A percentile compares a stretch with the other conserved stretches of the same genome.
Conservation (phyloP, 2,888 invertebrate species). For the Mystacides longicornis region DNA sequence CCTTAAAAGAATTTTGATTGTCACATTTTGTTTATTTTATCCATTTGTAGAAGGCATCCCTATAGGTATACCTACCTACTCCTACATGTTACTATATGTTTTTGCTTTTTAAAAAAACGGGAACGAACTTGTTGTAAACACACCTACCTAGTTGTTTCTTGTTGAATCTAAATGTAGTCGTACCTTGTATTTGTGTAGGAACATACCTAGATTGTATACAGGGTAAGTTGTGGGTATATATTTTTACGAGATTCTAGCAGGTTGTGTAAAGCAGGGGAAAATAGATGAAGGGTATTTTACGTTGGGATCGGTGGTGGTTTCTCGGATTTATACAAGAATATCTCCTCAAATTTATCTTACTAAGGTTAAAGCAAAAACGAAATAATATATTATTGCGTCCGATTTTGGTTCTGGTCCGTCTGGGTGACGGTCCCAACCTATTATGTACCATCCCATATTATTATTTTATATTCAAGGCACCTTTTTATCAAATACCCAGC, state of each 20-base stretch:
- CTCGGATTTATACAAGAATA: constrained; percentile 7
- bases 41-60: too few species aligned
- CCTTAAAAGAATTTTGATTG: too few species aligned
- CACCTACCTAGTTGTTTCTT: too few species aligned
- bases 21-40: too few species aligned
- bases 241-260: neutral
- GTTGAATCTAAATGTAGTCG: too few species aligned
- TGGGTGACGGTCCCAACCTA: neutral
- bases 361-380: neutral
- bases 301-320: constrained; percentile 1
- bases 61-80: too few species aligned
- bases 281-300: neutral
- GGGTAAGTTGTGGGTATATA: neutral
- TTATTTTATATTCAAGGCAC: neutral
- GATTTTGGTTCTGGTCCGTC: neutral
- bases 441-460: too few species aligned
- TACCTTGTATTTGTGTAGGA: neutral
- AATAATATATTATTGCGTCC: constrained; percentile 1
- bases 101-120: too few species aligned
- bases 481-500: too few species aligned
- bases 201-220: neutral
- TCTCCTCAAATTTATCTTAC: constrained; percentile 7
- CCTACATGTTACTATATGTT: too few species aligned
- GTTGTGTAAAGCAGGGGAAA: neutral
- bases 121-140: too few species aligned